Conservation (phyloP, 2,888 invertebrate species). For the Phortica okadai region DNA sequence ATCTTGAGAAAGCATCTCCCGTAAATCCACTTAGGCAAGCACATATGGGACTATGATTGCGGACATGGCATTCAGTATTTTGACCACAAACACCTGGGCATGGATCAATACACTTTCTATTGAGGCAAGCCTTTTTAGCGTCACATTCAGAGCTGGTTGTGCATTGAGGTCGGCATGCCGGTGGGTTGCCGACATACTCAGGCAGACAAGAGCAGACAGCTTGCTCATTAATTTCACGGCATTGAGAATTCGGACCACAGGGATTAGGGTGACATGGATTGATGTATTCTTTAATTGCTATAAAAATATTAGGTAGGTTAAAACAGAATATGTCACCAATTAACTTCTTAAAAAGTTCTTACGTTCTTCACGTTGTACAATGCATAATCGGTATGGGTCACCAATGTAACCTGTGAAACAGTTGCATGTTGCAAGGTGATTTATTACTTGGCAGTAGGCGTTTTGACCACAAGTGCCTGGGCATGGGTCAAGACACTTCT, state of each 20-base stretch:
- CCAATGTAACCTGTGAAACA: slow-evolving; percentile 81
- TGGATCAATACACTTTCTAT: slow-evolving; percentile 84
- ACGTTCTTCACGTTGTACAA: slow-evolving; percentile 76
- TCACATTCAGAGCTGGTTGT: slow-evolving; percentile 85
- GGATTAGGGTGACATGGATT: slow-evolving; percentile 87
- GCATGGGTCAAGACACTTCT: slow-evolving; percentile 82
- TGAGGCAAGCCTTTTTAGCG: slow-evolving; percentile 81
- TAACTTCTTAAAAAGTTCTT: slow-evolving; percentile 63
- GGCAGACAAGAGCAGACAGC: slow-evolving; percentile 84
- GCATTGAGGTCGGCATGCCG: slow-evolving; percentile 84
- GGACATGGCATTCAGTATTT: slow-evolving; percentile 84
- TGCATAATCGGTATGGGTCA: slow-evolving; percentile 83
- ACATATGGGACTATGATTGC: slow-evolving; percentile 86
- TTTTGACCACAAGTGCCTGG: slow-evolving; percentile 81
- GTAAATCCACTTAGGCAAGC: slow-evolving; percentile 82
- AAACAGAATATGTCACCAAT: neutral
- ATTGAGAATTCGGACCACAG: slow-evolving; percentile 89
- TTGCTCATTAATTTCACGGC: slow-evolving; percentile 84
- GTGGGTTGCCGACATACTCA: slow-evolving; percentile 80
- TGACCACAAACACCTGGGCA: slow-evolving; percentile 85
- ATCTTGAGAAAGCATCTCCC: slow-evolving; percentile 79
- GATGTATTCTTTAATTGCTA: slow-evolving; percentile 76
- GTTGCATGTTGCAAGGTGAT: slow-evolving; percentile 81
- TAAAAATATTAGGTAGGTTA: slow-evolving; percentile 36
- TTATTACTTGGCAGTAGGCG: slow-evolving; percentile 82